A percentile compares a stretch with the other conserved stretches of the same genome.
phyloP scores from a whole-genome alignment of 2,113 vertebrate species.

The Gyps fulvus region DNA sequence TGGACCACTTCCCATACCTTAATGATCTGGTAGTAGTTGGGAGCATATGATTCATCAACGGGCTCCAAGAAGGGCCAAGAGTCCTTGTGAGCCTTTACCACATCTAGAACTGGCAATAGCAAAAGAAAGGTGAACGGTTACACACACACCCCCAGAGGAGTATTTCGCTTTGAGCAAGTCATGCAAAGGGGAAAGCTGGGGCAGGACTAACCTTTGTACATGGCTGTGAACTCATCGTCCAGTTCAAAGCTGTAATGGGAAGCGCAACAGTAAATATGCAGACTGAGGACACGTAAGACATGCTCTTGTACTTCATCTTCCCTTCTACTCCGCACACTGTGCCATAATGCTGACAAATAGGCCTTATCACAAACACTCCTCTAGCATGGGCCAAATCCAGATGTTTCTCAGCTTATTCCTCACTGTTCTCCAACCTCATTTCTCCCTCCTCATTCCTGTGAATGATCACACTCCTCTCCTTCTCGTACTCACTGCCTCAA shows the following conservation, averaged over 20 bases:
- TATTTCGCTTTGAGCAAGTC: neutral
- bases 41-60: slow-evolving; percentile 86
- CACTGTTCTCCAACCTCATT: neutral
- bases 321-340: neutral
- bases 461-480: neutral
- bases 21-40: slow-evolving; percentile 94
- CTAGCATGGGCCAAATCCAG: neutral
- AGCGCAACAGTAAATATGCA: neutral
- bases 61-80: slow-evolving; percentile 98
- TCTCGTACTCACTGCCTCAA: neutral
- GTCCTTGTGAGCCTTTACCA: slow-evolving; percentile 94
- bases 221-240: slow-evolving; percentile 93
- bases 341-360: neutral
- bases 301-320: neutral
- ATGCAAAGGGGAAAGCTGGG: neutral
- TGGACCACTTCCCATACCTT: slow-evolving; percentile 76
- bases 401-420: neutral
- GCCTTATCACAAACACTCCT: neutral
- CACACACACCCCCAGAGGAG: neutral
- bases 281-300: neutral
- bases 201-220: slow-evolving; percentile 90
- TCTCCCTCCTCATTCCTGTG: neutral
- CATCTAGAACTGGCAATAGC: slow-evolving; percentile 83
- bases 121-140: neutral
- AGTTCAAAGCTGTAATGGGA: slow-evolving; percentile 85